Evolutionary conservation across 2,888 invertebrate genomes (phyloP), one percentile per base, ranked within the genome.

Genomic region (Scaptomyza tumidula): DNA sequence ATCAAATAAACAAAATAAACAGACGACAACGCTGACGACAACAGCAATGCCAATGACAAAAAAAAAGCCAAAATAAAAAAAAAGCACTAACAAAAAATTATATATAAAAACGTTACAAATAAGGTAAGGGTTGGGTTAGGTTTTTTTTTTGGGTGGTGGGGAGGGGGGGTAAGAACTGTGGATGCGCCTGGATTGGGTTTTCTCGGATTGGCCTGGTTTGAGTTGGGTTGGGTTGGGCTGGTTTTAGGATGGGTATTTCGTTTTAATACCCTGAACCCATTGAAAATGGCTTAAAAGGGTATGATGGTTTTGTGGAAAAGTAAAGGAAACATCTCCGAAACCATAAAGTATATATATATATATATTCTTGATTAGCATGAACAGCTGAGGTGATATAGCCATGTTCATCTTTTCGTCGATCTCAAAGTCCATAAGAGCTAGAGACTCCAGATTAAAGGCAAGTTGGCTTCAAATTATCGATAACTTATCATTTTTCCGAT

Each of bases 1-100:
- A 65, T 66, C 75, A 68, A 87, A 75, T 87, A 85, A 81, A 68
- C 64, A 75, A 75, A 86, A 75, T 71, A 69, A 71, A 66, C 48
- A 63, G 57, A 66, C 58, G 41, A 45, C 59, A 43, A 53, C 50
- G 64, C 48, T 61, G 57, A 66, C 58, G 41, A 45, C 59, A 43
- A 53, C 50, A 37, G 37, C 55, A 16, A 71, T 52, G 46, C 29
- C 56, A 63, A 71, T 53, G 52, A 55, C 52, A 41, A 64, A 78
- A 78, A 78, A 78, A 66, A 71, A 52, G 50, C 69, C 43, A 65
- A 60, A 69, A n/a, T n/a, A n/a, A 60, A 60, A 33, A 65, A 64
- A 58, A 70, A 33, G 46, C 29, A 52, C n/a, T 10, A 5, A 24
- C 24, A 10, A 48, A 49, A 33, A 9, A 33, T 33, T 33, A 29